phyloP scores from a whole-genome alignment of 2,113 vertebrate genomes.

The Gobio gobio region DNA sequence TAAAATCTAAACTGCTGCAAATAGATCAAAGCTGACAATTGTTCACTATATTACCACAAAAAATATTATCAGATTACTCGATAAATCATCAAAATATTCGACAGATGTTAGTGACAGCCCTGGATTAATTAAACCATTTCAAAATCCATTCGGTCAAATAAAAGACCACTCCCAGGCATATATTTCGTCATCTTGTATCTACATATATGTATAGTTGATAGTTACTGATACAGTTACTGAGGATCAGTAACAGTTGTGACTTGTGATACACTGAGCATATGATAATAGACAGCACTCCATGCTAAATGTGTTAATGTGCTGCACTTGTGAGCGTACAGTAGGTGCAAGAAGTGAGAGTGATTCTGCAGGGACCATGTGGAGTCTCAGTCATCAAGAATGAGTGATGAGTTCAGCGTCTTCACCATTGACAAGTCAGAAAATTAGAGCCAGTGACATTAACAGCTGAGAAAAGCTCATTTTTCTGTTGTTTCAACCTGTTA shows the following conservation, averaged over 20 bases:
- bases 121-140: too few species aligned
- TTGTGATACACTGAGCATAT: constrained; percentile 26
- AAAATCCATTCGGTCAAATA: too few species aligned
- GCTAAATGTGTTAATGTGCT: constrained; percentile 1
- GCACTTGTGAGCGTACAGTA: background rate
- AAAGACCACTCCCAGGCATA: too few species aligned
- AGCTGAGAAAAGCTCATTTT: constrained; percentile 29
- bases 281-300: background rate
- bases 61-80: too few species aligned
- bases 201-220: too few species aligned
- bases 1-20: too few species aligned
- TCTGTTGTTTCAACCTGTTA: constrained; percentile 16
- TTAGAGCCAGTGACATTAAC: constrained; percentile 33
- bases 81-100: too few species aligned
- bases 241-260: constrained; percentile 4
- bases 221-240: background rate
- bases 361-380: background rate
- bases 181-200: too few species aligned
- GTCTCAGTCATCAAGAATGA: background rate
- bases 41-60: too few species aligned
- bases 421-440: background rate
- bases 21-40: too few species aligned
- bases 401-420: background rate
- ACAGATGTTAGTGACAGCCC: too few species aligned
- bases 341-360: constrained; percentile 7